A percentile compares a stretch with the other conserved stretches of the same genome.
phyloP scores from a whole-genome alignment of 2,797 vertebrate species.

The Acanthis flammea region DNA sequence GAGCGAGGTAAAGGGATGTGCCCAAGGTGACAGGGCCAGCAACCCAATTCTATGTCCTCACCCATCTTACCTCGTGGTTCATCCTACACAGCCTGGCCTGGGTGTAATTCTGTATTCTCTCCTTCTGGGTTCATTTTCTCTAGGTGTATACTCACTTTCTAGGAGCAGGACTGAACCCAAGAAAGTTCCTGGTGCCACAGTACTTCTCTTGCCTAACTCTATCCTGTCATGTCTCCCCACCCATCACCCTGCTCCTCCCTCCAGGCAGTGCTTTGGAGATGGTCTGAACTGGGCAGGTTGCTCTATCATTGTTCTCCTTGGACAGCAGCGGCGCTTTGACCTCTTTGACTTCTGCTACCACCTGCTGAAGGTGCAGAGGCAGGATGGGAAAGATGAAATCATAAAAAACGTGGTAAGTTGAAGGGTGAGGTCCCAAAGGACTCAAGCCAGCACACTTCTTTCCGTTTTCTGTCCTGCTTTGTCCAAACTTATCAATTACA shows the following conservation, averaged over 20 bases:
- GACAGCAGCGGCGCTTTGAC: conserved; percentile 96
- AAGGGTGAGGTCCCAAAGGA: neutral
- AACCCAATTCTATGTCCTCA: neutral
- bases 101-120: neutral
- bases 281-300: conserved; percentile 98
- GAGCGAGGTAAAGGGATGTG: neutral
- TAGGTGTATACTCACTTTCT: neutral
- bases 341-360: conserved; percentile 99
- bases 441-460: neutral
- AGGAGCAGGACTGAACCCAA: neutral
- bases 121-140: neutral
- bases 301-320: conserved; percentile 93
- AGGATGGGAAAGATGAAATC: conserved; percentile 98
- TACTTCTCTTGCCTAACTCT: neutral
- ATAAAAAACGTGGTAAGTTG: conserved; percentile 96
- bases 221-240: neutral
- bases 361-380: conserved; percentile 95
- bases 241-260: neutral
- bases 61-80: neutral
- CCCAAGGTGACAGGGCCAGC: neutral
- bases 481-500: neutral
- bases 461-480: neutral
- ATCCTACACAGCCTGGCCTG: neutral
- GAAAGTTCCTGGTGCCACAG: neutral
- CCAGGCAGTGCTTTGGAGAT: conserved; percentile 96